Percentiles rank a stretch among this genome's conserved stretches.
Conservation (phyloP, 2,797 vertebrate genomes). For the Lutjanus campechanus region DNA sequence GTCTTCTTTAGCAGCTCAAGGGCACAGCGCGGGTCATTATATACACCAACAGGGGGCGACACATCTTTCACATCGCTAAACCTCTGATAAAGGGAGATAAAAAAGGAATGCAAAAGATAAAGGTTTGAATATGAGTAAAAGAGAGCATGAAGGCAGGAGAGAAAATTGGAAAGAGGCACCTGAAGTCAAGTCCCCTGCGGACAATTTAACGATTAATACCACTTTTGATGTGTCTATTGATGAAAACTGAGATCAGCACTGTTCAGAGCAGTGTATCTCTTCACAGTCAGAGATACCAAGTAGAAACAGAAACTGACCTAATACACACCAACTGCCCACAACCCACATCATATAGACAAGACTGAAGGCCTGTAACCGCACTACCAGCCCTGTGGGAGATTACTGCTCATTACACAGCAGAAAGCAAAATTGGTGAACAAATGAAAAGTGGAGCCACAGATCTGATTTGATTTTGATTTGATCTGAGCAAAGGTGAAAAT, state of each 20-base stretch:
- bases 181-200: background rate
- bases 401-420: conserved; percentile 12
- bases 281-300: conserved; percentile 20
- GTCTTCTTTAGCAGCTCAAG: conserved; percentile 82
- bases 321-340: conserved; percentile 1
- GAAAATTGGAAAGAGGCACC: background rate
- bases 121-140: background rate
- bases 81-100: conserved; percentile 75
- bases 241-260: conserved; percentile 26
- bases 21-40: conserved; percentile 83
- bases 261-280: background rate
- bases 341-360: background rate
- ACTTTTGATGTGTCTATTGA: conserved; percentile 1
- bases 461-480: background rate
- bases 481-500: too few species aligned
- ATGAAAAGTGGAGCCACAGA: background rate
- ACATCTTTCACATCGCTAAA: conserved; percentile 84
- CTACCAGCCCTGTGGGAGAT: background rate
- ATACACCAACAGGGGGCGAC: conserved; percentile 86
- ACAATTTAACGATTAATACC: conserved; percentile 12
- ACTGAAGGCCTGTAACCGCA: conserved; percentile 5
- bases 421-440: background rate
- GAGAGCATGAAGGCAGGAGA: background rate
- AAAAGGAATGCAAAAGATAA: conserved; percentile 28
- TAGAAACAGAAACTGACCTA: conserved; percentile 14